Evolutionary conservation across 2,888 invertebrate genomes (phyloP).

Genomic region (Cabera pusaria): DNA sequence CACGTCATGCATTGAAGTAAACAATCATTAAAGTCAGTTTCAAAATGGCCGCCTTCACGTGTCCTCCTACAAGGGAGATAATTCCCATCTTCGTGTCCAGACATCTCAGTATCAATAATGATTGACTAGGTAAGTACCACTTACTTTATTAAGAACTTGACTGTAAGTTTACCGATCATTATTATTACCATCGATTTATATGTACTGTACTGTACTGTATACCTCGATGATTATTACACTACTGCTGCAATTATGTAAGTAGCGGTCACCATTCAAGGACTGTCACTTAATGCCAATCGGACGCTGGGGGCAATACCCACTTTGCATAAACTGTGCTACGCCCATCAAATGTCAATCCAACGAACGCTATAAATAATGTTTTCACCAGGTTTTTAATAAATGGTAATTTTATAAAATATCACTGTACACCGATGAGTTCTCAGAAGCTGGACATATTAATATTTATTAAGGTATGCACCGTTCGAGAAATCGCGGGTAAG

Average conservation of each 20-base stretch:
- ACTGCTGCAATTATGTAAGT: slow-evolving; percentile 63
- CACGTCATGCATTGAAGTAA: slow-evolving; percentile 13
- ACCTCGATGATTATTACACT: no score
- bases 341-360: slow-evolving; percentile 58
- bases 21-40: slow-evolving; percentile 3
- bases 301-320: slow-evolving; percentile 19
- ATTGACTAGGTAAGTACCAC: slow-evolving; percentile 1
- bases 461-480: slow-evolving; percentile 33
- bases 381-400: slow-evolving; percentile 42
- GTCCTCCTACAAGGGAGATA: no score
- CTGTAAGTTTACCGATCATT: slow-evolving; percentile 48
- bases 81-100: no score
- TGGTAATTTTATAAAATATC: slow-evolving; percentile 43
- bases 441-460: slow-evolving; percentile 32
- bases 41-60: slow-evolving; percentile 17
- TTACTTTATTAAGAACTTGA: slow-evolving; percentile 3
- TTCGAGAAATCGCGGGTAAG: slow-evolving; percentile 26
- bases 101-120: slow-evolving; percentile 7
- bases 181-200: no score
- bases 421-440: slow-evolving; percentile 32
- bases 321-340: slow-evolving; percentile 66
- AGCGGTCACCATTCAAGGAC: slow-evolving; percentile 41
- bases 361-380: slow-evolving; percentile 34
- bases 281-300: slow-evolving; percentile 15
- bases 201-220: no score